Evolutionary conservation across 92 coral and sea anemone genomes (phyloP).

Genomic region (Diadumene lineata): DNA sequence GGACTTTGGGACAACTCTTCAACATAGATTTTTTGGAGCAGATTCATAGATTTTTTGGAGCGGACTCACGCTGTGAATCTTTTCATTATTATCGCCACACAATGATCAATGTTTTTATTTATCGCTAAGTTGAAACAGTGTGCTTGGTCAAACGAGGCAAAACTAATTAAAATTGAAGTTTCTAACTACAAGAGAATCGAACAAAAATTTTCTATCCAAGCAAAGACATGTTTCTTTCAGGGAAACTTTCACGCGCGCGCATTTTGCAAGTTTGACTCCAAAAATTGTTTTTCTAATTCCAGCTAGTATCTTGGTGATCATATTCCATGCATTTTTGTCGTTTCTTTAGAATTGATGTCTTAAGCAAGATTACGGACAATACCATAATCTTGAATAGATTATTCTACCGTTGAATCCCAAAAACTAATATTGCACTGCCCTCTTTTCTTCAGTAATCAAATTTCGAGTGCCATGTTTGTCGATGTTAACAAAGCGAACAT

Average conservation of each 20-base stretch:
- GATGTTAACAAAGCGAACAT: constrained; percentile 1
- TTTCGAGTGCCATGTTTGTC: constrained; percentile 1
- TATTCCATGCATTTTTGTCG: background rate
- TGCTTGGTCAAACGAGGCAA: background rate
- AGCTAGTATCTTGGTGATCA: background rate
- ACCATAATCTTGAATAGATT: background rate
- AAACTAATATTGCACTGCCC: background rate
- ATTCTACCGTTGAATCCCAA: background rate
- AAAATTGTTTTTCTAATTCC: background rate
- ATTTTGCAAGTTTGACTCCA: background rate
- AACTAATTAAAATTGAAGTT: constrained; percentile 2
- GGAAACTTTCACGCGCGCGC: background rate
- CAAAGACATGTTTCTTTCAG: background rate
- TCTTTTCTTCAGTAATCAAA: constrained; percentile 1
- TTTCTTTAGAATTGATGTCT: background rate
- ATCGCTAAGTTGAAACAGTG: constrained; percentile 12
- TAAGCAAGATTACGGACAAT: background rate
- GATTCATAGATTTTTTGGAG: too few species aligned
- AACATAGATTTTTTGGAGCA: background rate
- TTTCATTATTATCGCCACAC: background rate
- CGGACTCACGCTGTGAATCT: background rate
- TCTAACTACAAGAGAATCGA: background rate
- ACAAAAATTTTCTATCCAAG: background rate
- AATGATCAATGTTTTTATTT: constrained; percentile 2
- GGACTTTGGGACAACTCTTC: background rate